Percentiles rank a stretch among this genome's conserved stretches.
Evolutionary conservation across 92 coral and sea anemone genomes (phyloP).

Genomic region (Siderastrea siderea): DNA sequence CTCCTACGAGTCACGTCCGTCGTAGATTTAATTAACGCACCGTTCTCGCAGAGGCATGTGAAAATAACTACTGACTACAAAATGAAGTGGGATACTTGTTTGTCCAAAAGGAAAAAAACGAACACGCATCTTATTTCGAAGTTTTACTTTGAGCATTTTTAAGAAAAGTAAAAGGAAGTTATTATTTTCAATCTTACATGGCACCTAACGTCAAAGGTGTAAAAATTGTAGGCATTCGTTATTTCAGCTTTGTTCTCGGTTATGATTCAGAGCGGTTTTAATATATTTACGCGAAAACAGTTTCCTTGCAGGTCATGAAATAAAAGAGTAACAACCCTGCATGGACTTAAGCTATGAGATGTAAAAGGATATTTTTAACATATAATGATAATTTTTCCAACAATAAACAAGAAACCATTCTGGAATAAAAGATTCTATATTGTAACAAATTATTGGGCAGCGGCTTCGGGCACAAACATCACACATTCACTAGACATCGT

Average conservation of each 20-base stretch:
- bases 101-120: too few relatives aligned
- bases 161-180: not conserved
- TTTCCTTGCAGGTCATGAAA: not conserved
- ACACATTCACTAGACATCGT: not conserved
- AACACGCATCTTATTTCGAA: not conserved
- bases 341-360: not conserved
- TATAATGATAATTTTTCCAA: not conserved
- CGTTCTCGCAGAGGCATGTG: slow-evolving; percentile 1
- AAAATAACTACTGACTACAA: not conserved
- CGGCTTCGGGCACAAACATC: slow-evolving; percentile 6
- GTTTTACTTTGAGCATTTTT: not conserved
- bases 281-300: not conserved
- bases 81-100: not conserved
- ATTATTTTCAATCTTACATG: not conserved
- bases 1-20: slow-evolving; percentile 22
- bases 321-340: not conserved
- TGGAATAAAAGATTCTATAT: not conserved
- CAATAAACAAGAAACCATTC: not conserved
- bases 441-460: slow-evolving; percentile 13
- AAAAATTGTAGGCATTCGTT: not conserved
- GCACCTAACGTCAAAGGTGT: slow-evolving; percentile 13
- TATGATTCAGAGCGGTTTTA: not conserved
- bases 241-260: not conserved
- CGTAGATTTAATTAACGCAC: slow-evolving; percentile 16
- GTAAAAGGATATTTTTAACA: not conserved